A percentile compares a stretch with the other conserved stretches of the same genome.
These are phyloP conservation scores for Zosterops hypoxanthus DNA, from an alignment of 2,113 vertebrate species.

Conservation along the genomic window DNA sequence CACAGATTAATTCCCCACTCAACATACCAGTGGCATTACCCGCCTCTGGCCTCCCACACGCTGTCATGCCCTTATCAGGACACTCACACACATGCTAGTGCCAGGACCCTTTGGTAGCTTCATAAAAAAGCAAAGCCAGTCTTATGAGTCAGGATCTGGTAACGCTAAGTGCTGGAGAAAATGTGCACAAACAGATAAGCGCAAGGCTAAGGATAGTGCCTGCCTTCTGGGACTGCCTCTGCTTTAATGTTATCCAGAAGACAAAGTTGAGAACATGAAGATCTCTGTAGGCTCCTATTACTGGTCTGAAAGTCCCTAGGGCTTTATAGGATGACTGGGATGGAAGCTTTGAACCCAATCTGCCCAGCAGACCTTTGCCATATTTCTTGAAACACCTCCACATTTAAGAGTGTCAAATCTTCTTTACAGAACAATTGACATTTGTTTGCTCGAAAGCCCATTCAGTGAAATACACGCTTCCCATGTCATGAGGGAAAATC, in stretches of 20 bases:
- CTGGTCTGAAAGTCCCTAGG: neutral
- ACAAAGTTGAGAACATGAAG: neutral
- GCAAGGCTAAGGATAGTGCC: neutral
- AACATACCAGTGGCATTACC: conserved; percentile 60
- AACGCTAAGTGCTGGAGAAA: conserved; percentile 10
- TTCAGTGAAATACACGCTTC: neutral
- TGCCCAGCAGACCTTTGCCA: neutral
- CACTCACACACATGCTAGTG: conserved; percentile 11
- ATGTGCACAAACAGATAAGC: conserved; percentile 37
- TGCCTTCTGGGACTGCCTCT: conserved; percentile 50
- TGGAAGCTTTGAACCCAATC: neutral
- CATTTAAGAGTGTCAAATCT: neutral
- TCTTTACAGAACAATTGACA: neutral
- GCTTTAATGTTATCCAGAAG: conserved; percentile 32
- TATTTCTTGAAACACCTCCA: neutral
- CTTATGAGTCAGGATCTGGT: conserved; percentile 57
- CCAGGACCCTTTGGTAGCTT: conserved; percentile 41
- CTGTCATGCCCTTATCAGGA: conserved; percentile 51
- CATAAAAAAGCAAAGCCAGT: conserved; percentile 22
- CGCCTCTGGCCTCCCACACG: neutral
- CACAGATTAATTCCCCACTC: conserved; percentile 25
- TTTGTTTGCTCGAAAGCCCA: conserved; percentile 24
- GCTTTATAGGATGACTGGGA: conserved; percentile 18
- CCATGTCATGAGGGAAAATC: neutral
- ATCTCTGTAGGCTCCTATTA: neutral